Evolutionary conservation across 2,888 invertebrate genomes (phyloP).

Genomic region (Tuberolachnus salignus): DNA sequence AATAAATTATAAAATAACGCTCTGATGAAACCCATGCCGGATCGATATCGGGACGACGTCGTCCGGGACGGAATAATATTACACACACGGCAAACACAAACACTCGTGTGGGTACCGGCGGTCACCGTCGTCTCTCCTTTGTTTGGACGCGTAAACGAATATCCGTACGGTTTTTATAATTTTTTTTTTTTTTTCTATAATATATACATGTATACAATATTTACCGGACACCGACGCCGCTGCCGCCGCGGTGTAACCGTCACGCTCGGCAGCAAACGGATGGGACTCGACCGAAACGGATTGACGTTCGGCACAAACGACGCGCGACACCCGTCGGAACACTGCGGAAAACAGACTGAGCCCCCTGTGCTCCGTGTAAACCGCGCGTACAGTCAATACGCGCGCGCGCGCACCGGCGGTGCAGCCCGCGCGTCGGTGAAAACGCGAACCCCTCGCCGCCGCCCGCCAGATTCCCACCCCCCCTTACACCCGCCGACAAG

Average conservation of each 20-base stretch:
- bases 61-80: constrained; percentile 16
- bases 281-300: constrained; percentile 27
- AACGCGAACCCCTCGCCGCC: constrained; percentile 35
- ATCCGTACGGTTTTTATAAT: neutral
- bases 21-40: constrained; percentile 1
- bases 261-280: neutral
- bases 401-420: constrained; percentile 21
- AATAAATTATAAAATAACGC: neutral
- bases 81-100: neutral
- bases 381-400: constrained; percentile 33
- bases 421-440: constrained; percentile 35
- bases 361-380: constrained; percentile 18
- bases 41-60: constrained; percentile 27
- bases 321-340: constrained; percentile 46
- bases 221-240: constrained; percentile 1
- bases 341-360: constrained; percentile 52
- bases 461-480: neutral
- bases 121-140: neutral
- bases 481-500: neutral
- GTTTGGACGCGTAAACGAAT: constrained; percentile 1
- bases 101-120: neutral
- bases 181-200: neutral
- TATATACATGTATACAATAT: neutral
- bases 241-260: constrained; percentile 16
- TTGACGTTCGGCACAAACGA: neutral